These are phyloP conservation scores for Leucopsar rothschildi DNA, from an alignment of 2,113 vertebrate species.

Conservation along the genomic window DNA sequence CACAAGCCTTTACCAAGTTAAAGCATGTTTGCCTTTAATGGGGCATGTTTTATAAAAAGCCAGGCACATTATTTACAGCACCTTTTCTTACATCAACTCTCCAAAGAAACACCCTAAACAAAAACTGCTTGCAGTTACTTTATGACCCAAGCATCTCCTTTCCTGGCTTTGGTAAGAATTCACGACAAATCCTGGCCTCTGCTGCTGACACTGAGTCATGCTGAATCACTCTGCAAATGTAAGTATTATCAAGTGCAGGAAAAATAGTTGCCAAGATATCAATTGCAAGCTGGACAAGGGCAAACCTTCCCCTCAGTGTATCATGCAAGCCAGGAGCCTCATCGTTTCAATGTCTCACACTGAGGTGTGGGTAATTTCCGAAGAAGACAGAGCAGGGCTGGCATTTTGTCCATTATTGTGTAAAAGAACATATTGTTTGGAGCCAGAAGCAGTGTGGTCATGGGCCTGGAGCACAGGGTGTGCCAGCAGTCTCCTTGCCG, in stretches of 20 bases:
- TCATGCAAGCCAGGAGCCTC: not conserved
- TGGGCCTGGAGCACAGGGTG: not conserved
- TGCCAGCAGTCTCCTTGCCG: not conserved
- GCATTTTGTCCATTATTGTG: not conserved
- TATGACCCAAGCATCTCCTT: not conserved
- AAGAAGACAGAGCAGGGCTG: not conserved
- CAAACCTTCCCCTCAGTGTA: not conserved
- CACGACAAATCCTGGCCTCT: conserved; percentile 6
- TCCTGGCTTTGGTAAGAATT: conserved; percentile 6
- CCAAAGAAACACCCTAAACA: not conserved
- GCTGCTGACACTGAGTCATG: not conserved
- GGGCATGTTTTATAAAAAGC: not conserved
- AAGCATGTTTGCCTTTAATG: conserved; percentile 1
- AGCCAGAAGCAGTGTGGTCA: not conserved
- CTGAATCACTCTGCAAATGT: conserved; percentile 36
- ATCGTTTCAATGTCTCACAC: not conserved
- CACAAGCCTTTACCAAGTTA: not conserved
- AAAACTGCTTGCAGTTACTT: not conserved
- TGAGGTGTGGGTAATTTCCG: not conserved
- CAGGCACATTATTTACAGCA: not conserved
- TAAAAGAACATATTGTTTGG: not conserved
- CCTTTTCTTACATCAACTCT: not conserved
- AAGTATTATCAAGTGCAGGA: conserved; percentile 4
- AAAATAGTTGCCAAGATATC: conserved; percentile 20
- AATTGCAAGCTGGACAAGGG: not conserved